Base-by-base conservation (phyloP, 2,888 invertebrate genomes). In the Azorinus chamasolen region DNA sequence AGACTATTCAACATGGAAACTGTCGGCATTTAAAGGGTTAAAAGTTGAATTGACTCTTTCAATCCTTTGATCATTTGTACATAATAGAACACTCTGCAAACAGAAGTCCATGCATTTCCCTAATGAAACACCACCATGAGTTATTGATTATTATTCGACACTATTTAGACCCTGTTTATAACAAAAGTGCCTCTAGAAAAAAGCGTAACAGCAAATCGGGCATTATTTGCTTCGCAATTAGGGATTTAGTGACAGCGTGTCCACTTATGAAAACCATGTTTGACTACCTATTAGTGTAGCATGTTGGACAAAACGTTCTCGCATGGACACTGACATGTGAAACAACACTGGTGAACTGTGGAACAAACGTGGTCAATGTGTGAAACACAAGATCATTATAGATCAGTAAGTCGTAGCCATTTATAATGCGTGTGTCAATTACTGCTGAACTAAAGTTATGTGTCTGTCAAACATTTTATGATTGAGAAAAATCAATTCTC, bases 371-470 rank as follows among this genome's bases (percentile, higher is more conserved):
- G 25, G 53, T 50, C 46, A 64, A 75, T 50, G 76, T 76, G 76
- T 62, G 46, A 76, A 70, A 66, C 20, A 76, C 76, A 64, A n/a
- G 45, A 51, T 66, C 65, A 76, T 76, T 76, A 71, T 24, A 43
- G 61, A 59, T 55, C 66, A 62, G 66, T 71, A 71, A 20, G 39
- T 22, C 43, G 32, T 48, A 48, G 53, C 57, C 51, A 63, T 68
- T 69, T 69, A 59, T 58, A 50, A 59, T 43, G 37, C 48, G 58
- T 62, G 24, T 69, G 76, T 51, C 70, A 76, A 66, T 71, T 76
- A 71, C 70, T 46, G 66, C 58, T 57, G 45, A 76, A 66, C 54
- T 66, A 55, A 46, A 32, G 32, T 32, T 32, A 32, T 32, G 32
- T 32, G 32, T 32, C 32, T 32, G 32, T 32, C 32, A 32, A 32